Evolutionary conservation across 2,888 invertebrate genomes (phyloP), one percentile per base, ranked within the genome.

Genomic region (Mythimna albipuncta): DNA sequence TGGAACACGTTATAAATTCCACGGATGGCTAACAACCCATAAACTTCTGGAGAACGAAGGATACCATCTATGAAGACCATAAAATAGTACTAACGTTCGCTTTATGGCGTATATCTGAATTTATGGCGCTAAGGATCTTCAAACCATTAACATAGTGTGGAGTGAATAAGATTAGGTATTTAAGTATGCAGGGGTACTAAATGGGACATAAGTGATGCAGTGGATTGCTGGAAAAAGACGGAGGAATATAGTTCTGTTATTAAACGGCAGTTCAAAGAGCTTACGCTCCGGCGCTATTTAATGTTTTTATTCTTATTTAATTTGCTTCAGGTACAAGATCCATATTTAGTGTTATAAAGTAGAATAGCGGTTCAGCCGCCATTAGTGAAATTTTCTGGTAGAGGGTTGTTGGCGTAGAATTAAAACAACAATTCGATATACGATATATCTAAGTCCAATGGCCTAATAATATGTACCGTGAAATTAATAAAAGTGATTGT

Each of bases 71-170:
- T 84, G 82, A 86, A 87, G 85, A 85, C 88, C 89, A 89, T 93
- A 91, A 93, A 93, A 91, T 88, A 87, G 89, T 89, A 89, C 88
- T 90, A 80, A 91, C 85, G 87, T 85, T 87, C 87, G 76, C 88
- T 89, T 90, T 89, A 91, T 47, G 47, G 47, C 47, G 47, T 47
- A 47, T 89, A 91, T 87, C 89, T 84, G 81, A 84, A 83, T 94
- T 94, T 92, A 94, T 88, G 89, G 89, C 83, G 87, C 76, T 86
- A 86, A 90, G 90, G 90, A 91, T 86, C 87, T 89, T 81, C 63
- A 66, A 64, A 77, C 88, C 90, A 91, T 93, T 92, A 93, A 90
- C 91, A 82, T 88, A 77, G 88, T 91, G 87, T 91, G 90, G 91
- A 92, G 75, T 78, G 74, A 75, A 85, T 77, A 83, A 69, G 79